A percentile compares a stretch with the other conserved stretches of the same genome.
Evolutionary conservation across 2,888 invertebrate genomes (phyloP).

Genomic region (Glyphotaelius pellucidus): DNA sequence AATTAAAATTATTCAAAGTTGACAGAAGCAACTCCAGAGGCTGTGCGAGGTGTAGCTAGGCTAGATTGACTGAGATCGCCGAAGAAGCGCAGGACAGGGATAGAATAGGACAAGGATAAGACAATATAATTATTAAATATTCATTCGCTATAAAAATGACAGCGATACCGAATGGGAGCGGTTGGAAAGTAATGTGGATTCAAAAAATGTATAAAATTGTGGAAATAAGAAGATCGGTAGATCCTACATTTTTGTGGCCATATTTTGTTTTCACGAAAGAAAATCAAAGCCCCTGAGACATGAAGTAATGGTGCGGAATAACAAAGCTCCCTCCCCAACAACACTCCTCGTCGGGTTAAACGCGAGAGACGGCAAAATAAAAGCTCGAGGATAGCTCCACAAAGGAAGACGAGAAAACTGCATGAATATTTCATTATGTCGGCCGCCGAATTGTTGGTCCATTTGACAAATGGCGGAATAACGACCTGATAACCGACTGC

Average conservation of each 20-base stretch:
- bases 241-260: neutral
- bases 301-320: neutral
- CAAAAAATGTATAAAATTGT: neutral
- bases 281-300: neutral
- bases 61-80: too few species aligned
- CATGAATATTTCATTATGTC: constrained; percentile 42
- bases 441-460: constrained; percentile 35
- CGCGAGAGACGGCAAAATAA: neutral
- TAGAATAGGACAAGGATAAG: too few species aligned
- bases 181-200: neutral
- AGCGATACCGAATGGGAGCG: too few species aligned
- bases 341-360: neutral
- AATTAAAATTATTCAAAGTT: too few species aligned
- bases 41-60: too few species aligned
- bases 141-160: too few species aligned
- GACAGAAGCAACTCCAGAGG: too few species aligned
- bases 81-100: too few species aligned
- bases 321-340: neutral
- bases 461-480: constrained; percentile 44
- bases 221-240: too few species aligned
- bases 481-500: constrained; percentile 42
- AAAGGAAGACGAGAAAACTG: constrained; percentile 28
- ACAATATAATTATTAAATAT: too few species aligned
- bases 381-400: neutral
- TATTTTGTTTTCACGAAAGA: neutral